These are phyloP conservation scores for Spodoptera picta DNA, from an alignment of 2,888 invertebrate genomes.

Conservation along the genomic window DNA sequence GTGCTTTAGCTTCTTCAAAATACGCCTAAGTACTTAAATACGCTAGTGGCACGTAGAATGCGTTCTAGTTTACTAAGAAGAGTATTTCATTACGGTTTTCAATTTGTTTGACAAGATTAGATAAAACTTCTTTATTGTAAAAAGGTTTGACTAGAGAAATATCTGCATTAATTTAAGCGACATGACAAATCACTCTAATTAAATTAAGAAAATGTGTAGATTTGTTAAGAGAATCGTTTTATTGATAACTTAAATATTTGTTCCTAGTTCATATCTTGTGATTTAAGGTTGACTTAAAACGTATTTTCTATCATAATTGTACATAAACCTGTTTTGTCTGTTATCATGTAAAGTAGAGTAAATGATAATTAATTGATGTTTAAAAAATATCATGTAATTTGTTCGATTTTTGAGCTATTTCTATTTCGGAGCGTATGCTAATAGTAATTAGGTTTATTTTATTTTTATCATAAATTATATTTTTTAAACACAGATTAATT, in stretches of 20 bases:
- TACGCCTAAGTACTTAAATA: slow-evolving; percentile 12
- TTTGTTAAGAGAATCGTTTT: slow-evolving; percentile 57
- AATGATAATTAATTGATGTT: slow-evolving; percentile 50
- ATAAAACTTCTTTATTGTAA: slow-evolving; percentile 36
- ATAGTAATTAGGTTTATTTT: slow-evolving; percentile 17
- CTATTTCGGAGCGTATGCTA: slow-evolving; percentile 10
- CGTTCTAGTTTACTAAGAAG: slow-evolving; percentile 19
- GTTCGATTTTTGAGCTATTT: slow-evolving; percentile 23
- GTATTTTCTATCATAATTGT: slow-evolving; percentile 61
- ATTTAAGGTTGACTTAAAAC: slow-evolving; percentile 65
- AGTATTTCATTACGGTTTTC: slow-evolving; percentile 15
- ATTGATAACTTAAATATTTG: slow-evolving; percentile 64
- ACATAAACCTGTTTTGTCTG: slow-evolving; percentile 58
- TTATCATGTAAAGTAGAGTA: slow-evolving; percentile 60
- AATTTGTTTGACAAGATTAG: slow-evolving; percentile 22
- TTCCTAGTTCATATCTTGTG: slow-evolving; percentile 71
- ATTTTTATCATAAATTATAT: slow-evolving; percentile 34
- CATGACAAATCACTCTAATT: slow-evolving; percentile 57
- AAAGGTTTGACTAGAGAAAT: slow-evolving; percentile 36
- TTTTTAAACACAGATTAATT: slow-evolving; percentile 46
- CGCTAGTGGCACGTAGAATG: slow-evolving; percentile 26
- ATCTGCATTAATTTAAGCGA: slow-evolving; percentile 38
- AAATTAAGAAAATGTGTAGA: slow-evolving; percentile 42
- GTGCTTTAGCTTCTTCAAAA: slow-evolving; percentile 13
- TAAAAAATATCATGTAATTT: slow-evolving; percentile 47